Percentiles rank a stretch among this genome's conserved stretches.
phyloP scores from a whole-genome alignment of 1,140 invertebrate genomes.

The Panonychus citri region DNA sequence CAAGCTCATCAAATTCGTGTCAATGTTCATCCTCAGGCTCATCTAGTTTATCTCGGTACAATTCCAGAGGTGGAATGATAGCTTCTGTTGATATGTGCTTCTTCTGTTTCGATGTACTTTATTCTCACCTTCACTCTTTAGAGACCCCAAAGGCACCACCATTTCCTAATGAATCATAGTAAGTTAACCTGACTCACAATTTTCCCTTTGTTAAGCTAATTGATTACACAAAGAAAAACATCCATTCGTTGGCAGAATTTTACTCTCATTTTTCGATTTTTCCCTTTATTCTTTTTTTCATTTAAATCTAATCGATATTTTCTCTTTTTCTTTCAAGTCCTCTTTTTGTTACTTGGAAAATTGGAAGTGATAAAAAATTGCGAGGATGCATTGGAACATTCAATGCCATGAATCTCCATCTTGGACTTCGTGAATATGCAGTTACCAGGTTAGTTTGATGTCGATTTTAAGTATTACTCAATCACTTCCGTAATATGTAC shows the following conservation, averaged over 20 bases:
- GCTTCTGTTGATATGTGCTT: conserved; percentile 86
- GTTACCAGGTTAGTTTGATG: conserved; percentile 52
- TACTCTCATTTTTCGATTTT: background rate
- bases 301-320: background rate
- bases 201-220: no score
- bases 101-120: conserved; percentile 92
- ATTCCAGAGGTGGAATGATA: conserved; percentile 30
- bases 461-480: background rate
- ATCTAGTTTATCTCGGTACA: background rate
- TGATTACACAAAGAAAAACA: no score
- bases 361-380: conserved; percentile 68
- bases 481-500: background rate
- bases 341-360: conserved; percentile 95
- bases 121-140: conserved; percentile 71
- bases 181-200: no score
- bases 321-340: conserved; percentile 43
- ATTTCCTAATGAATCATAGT: conserved; percentile 87
- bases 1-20: background rate
- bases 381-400: conserved; percentile 89
- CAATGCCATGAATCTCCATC: conserved; percentile 75
- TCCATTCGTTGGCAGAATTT: no score
- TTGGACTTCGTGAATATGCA: conserved; percentile 82
- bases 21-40: background rate
- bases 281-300: background rate
- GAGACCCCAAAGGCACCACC: conserved; percentile 65